phyloP scores from a whole-genome alignment of 2,797 vertebrate species.

The Perodicticus potto region DNA sequence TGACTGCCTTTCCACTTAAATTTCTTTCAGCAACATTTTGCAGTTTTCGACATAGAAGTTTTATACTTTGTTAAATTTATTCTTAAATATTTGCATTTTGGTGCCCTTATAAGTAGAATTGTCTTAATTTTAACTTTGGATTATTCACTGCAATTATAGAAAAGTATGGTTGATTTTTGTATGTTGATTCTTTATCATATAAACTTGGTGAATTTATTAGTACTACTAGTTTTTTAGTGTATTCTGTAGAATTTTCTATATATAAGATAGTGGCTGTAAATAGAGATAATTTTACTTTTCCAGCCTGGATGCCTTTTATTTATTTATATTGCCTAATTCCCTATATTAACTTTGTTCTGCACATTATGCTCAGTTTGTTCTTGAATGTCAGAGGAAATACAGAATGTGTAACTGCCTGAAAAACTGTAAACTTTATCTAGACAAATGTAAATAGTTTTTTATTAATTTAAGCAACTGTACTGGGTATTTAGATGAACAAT shows the following conservation, averaged over 20 bases:
- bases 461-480: neutral
- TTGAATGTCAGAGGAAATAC: neutral
- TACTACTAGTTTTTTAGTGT: neutral
- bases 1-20: neutral
- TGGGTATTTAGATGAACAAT: neutral
- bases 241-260: neutral
- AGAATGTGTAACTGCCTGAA: neutral
- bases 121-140: neutral
- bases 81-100: neutral
- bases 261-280: neutral
- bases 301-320: neutral
- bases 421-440: neutral
- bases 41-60: neutral
- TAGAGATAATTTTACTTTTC: constrained; percentile 21
- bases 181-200: neutral
- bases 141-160: neutral
- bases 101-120: neutral
- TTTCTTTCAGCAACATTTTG: neutral
- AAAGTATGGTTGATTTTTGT: neutral
- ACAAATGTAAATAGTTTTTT: neutral
- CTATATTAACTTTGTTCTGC: neutral
- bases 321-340: constrained; percentile 2
- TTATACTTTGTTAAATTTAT: neutral
- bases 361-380: neutral
- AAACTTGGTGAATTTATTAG: neutral